These are phyloP conservation scores for Rhagonycha fulva DNA, from an alignment of 2,888 invertebrate species.

Conservation along the genomic window DNA sequence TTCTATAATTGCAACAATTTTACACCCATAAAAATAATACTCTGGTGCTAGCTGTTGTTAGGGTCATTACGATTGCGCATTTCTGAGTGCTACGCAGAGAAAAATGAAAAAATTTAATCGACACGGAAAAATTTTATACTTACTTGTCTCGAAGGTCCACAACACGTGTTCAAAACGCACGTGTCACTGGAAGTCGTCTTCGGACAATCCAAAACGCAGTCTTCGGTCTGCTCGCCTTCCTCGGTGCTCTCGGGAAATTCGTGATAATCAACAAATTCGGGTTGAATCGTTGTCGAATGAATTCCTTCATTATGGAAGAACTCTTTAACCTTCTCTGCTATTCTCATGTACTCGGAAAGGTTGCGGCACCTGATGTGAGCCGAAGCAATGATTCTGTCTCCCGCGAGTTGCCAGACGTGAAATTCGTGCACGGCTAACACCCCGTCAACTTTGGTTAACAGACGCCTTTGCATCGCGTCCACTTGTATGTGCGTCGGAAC, in stretches of 20 bases:
- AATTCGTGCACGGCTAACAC: constrained; percentile 96
- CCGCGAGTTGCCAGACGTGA: constrained; percentile 97
- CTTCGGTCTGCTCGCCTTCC: constrained; percentile 61
- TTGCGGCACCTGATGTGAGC: constrained; percentile 96
- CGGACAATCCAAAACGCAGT: constrained; percentile 87
- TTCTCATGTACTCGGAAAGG: constrained; percentile 94
- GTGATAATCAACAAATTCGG: constrained; percentile 89
- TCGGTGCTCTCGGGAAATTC: constrained; percentile 51
- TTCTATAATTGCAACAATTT: not conserved
- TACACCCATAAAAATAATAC: not conserved
- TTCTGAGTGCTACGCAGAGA: not conserved
- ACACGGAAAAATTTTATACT: not conserved
- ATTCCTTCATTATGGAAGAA: constrained; percentile 99
- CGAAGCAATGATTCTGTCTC: constrained; percentile 95
- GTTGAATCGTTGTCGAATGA: constrained; percentile 98
- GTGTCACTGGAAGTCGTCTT: constrained; percentile 71
- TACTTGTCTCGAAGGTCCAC: constrained; percentile 81
- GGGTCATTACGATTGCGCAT: not conserved
- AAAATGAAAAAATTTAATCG: not conserved
- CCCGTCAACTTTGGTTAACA: constrained; percentile 89
- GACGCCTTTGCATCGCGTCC: constrained; percentile 85
- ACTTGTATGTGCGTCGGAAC: constrained; percentile 97
- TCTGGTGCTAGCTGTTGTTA: not conserved
- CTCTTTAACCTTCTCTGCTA: constrained; percentile 94
- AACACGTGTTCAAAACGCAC: constrained; percentile 87